These are phyloP conservation scores for Daboia siamensis DNA, from an alignment of 2,113 vertebrate species.

Conservation along the genomic window DNA sequence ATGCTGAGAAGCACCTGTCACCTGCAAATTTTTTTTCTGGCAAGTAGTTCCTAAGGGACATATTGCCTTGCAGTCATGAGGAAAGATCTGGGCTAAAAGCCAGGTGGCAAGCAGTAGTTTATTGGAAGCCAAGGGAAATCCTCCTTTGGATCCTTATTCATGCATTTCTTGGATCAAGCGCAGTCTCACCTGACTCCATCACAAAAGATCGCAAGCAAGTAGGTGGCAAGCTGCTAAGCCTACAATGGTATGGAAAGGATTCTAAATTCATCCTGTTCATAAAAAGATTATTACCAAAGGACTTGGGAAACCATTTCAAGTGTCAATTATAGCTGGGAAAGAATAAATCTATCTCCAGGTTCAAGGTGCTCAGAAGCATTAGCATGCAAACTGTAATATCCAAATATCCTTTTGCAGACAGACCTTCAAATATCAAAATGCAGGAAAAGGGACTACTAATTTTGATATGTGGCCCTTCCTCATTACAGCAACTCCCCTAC, in stretches of 20 bases:
- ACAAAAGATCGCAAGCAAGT: background rate
- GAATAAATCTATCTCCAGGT: background rate
- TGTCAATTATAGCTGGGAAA: background rate
- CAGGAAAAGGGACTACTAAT: background rate
- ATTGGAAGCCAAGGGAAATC: constrained; percentile 19
- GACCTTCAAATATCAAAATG: background rate
- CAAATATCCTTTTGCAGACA: background rate
- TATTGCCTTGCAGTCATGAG: background rate
- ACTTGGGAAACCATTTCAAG: background rate
- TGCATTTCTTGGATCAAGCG: background rate
- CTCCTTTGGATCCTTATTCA: background rate
- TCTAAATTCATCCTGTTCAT: background rate
- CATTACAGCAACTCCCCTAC: background rate
- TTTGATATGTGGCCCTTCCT: background rate
- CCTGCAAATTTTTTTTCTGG: background rate
- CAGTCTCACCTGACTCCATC: background rate
- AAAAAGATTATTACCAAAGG: background rate
- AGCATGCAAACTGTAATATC: background rate
- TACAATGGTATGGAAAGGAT: background rate
- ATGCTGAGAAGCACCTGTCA: constrained; percentile 50
- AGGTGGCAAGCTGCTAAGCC: background rate
- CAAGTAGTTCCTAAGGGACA: constrained; percentile 5
- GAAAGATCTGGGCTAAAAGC: constrained; percentile 1
- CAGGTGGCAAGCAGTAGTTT: constrained; percentile 4
- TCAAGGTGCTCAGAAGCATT: background rate